Conservation (phyloP, 2,113 vertebrate species). For the Campylomormyrus numenius region DNA sequence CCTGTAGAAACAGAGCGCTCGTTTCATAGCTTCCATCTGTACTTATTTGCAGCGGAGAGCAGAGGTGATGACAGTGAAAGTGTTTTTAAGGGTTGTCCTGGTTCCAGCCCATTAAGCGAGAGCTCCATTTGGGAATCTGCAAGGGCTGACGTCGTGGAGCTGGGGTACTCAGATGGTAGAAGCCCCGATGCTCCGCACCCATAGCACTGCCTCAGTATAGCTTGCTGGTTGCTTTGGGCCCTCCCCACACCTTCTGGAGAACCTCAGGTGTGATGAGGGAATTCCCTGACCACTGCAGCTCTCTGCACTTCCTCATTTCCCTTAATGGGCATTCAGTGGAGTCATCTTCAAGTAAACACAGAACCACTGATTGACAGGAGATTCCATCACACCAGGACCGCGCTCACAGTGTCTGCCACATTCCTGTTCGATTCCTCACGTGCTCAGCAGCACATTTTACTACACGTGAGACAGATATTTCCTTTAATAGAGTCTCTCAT, state of each 20-base stretch:
- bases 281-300: neutral
- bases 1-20: neutral
- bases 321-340: neutral
- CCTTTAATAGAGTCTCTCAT: neutral
- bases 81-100: conserved; percentile 1
- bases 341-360: neutral
- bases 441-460: neutral
- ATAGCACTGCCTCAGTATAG: neutral
- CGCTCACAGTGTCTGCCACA: neutral
- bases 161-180: neutral
- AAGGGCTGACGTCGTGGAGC: neutral
- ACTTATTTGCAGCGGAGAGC: neutral
- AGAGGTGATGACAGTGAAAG: neutral
- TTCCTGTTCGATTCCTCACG: neutral
- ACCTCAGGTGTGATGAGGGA: neutral
- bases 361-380: neutral
- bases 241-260: neutral
- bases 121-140: neutral
- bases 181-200: neutral
- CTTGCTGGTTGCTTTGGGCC: neutral
- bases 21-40: neutral
- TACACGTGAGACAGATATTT: neutral
- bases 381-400: neutral
- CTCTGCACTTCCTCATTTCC: neutral
- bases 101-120: neutral